These are phyloP conservation scores for Macrochelys suwanniensis DNA, from an alignment of 2,797 vertebrate genomes.

Conservation along the genomic window DNA sequence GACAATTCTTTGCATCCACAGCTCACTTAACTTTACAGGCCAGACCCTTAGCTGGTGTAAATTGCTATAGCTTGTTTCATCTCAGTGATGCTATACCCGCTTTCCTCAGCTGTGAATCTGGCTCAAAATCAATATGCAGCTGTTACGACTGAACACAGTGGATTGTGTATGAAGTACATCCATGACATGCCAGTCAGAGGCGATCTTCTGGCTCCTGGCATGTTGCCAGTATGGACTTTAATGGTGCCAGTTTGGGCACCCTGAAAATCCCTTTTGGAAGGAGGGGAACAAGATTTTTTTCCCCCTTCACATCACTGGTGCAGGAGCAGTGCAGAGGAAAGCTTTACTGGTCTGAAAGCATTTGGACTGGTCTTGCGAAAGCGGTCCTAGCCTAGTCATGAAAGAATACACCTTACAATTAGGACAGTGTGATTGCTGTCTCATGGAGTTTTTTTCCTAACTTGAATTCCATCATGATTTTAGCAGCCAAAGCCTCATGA, in stretches of 20 bases:
- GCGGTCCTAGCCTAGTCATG: not conserved
- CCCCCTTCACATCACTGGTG: not conserved
- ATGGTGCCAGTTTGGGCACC: not conserved
- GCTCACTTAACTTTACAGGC: not conserved
- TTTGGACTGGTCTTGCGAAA: not conserved
- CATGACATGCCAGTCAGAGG: accelerated
- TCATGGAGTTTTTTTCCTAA: not conserved
- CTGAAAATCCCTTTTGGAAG: not conserved
- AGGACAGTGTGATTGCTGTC: not conserved
- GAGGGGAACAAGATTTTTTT: not conserved
- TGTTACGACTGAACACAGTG: not conserved
- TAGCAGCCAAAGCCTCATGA: not conserved
- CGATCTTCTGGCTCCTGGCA: not conserved
- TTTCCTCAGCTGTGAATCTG: not conserved
- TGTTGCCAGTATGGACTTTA: not conserved
- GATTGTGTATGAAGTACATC: not conserved
- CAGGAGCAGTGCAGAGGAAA: not conserved
- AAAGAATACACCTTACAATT: not conserved
- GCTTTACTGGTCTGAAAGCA: not conserved
- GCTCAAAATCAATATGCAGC: not conserved
- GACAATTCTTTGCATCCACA: not conserved
- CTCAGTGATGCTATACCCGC: not conserved
- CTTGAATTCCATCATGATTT: slow-evolving; percentile 25
- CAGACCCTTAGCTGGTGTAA: not conserved
- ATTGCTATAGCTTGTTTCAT: not conserved